Evolutionary conservation across 2,113 vertebrate species (phyloP).

Genomic region (Peromyscus polionotus): DNA sequence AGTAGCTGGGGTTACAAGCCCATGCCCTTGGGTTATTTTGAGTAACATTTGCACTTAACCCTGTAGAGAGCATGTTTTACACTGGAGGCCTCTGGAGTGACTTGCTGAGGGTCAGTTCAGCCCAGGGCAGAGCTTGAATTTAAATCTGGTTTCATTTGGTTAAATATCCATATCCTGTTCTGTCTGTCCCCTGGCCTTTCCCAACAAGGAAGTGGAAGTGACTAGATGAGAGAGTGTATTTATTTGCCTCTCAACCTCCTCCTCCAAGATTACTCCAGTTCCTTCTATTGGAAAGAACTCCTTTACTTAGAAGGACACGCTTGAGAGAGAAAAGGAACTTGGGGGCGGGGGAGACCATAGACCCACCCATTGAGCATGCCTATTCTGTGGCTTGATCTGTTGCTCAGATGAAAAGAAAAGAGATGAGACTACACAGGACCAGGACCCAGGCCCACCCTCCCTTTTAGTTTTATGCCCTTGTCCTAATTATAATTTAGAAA

Average conservation of each 20-base stretch:
- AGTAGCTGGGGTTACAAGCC: background rate
- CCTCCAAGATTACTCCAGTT: background rate
- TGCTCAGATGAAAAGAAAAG: background rate
- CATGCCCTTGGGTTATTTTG: background rate
- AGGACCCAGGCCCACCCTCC: background rate
- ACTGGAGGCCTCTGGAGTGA: constrained; percentile 30
- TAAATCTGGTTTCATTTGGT: constrained; percentile 17
- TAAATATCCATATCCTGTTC: background rate
- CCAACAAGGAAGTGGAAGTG: background rate
- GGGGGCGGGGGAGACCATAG: background rate
- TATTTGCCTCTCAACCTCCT: background rate
- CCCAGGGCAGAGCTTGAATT: constrained; percentile 20
- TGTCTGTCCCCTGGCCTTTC: background rate
- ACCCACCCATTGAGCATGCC: background rate
- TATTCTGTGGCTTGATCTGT: background rate
- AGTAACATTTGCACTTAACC: background rate
- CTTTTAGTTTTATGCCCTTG: background rate
- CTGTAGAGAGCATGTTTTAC: background rate
- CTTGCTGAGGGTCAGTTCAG: background rate
- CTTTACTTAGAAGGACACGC: background rate
- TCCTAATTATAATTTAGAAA: background rate
- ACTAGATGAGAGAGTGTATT: background rate
- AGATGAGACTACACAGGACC: background rate
- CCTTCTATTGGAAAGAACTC: background rate
- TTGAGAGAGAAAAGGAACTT: background rate